Evolutionary conservation across 2,888 invertebrate genomes (phyloP).

Genomic region (Ormyrus thymus): DNA sequence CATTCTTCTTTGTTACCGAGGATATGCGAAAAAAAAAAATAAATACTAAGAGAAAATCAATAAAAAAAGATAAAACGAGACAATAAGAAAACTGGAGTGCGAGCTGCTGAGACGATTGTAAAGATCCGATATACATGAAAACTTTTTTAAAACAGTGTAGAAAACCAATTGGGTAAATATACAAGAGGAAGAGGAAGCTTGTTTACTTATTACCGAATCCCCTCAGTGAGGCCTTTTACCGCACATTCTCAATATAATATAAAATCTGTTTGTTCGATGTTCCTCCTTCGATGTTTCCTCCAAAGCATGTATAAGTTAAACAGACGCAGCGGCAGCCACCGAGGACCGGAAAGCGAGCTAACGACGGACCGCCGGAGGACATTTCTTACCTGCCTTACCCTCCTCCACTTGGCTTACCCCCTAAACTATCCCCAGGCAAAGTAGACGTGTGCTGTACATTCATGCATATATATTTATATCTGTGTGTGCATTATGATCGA

Average conservation of each 20-base stretch:
- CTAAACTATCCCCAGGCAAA: slow-evolving; percentile 7
- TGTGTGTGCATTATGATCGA: too few relatives aligned
- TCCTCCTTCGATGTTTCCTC: too few relatives aligned
- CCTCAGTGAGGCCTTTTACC: slow-evolving; percentile 39
- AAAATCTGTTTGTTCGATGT: too few relatives aligned
- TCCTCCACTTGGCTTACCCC: slow-evolving; percentile 19
- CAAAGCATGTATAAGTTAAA: too few relatives aligned
- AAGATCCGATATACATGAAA: slow-evolving; percentile 7
- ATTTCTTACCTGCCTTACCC: neutral
- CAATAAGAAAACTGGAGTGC: slow-evolving; percentile 31
- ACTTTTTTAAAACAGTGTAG: slow-evolving; percentile 29
- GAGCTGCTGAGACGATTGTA: slow-evolving; percentile 18
- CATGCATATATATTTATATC: too few relatives aligned
- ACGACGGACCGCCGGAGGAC: neutral
- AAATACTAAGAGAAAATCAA: slow-evolving; percentile 2
- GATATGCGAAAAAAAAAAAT: slow-evolving; percentile 26
- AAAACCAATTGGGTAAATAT: slow-evolving; percentile 31
- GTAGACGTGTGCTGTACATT: slow-evolving; percentile 1
- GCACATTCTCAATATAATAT: neutral
- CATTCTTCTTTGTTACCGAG: slow-evolving; percentile 47
- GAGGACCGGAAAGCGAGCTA: neutral
- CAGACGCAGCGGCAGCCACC: too few relatives aligned
- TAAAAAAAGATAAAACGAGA: slow-evolving; percentile 33
- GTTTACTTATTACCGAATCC: slow-evolving; percentile 20
- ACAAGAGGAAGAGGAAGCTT: slow-evolving; percentile 37